Base-by-base conservation (phyloP, 2,113 vertebrate species). In the western clawed frog (Xenopus tropicalis) region DNA sequence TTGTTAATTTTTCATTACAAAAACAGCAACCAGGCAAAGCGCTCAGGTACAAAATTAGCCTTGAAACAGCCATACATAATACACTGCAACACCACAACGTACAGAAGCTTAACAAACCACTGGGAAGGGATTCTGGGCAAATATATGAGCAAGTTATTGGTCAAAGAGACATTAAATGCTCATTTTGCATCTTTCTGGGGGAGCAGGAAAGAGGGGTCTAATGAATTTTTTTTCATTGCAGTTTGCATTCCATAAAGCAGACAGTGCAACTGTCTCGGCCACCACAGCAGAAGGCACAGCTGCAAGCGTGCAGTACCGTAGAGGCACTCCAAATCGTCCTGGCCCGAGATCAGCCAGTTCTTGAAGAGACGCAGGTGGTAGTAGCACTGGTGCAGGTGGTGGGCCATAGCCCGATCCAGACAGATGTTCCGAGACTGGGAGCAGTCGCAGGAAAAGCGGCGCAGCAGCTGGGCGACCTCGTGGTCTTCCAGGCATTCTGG, bases 341-440 rank as follows among this genome's bases (percentile, higher is more conserved):
- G 94, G 93, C 95, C 96, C 87, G 96, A 98, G 93, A 91, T 92
- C 88, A 98, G 93, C 95, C 96, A 98, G 93, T 95, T 97, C 91
- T 94, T 92, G 95, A 98, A 96, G 92, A 99, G 96, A 79, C 95
- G 94, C 78, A 97, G 95, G 91, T 98, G 97, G 93, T 97, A 98
- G 90, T 92, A 95, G 92, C 96, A 98, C 86, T 96, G 97, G 88
- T 95, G 93, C 82, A 98, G 95, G 89, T 98, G 96, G 85, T 96
- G 96, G 88, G 93, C 93, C 90, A 98, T 91, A 69, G 93, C 86
- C 81, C 91, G 88, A 86, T 98, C 96, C 93, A 97, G 87, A 86
- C 86, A 91, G 84, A 95, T 83, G 80, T 90, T 91, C 87, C 83
- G 83, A 88, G 90, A 86, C 76, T 91, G 79, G 83, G 91, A 88